Percentiles rank a stretch among this genome's conserved stretches.
phyloP scores from a whole-genome alignment of 2,888 invertebrate genomes.

The Enoplolaimus lenunculus region DNA sequence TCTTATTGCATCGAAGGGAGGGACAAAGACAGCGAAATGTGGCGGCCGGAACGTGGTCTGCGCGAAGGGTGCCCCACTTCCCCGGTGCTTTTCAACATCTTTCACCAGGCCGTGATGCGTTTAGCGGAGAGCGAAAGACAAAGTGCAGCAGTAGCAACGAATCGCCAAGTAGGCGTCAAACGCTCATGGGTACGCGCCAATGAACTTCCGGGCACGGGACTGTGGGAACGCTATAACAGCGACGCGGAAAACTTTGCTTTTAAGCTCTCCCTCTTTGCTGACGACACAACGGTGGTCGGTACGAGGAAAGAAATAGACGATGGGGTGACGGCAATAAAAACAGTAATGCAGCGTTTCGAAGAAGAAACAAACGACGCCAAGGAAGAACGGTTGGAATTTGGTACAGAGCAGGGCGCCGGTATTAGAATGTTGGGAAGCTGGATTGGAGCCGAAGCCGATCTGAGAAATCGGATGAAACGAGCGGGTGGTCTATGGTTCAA shows the following conservation, averaged over 20 bases:
- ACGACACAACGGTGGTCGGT: background rate
- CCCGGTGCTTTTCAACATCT: slow-evolving; percentile 3
- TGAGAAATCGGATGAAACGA: too few species aligned
- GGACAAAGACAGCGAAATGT: background rate
- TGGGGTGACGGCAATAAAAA: background rate
- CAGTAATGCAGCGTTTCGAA: too few species aligned
- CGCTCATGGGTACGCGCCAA: background rate
- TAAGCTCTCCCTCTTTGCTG: background rate
- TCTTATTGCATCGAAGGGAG: background rate
- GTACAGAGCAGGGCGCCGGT: too few species aligned
- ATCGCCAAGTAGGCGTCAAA: background rate
- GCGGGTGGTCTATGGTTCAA: too few species aligned
- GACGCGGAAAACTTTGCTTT: background rate
- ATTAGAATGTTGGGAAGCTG: too few species aligned
- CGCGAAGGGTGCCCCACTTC: background rate
- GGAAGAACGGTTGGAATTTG: too few species aligned
- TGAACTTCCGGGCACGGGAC: background rate
- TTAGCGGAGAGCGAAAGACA: background rate
- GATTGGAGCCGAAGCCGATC: too few species aligned
- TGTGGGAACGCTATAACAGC: background rate
- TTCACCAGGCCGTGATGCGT: background rate
- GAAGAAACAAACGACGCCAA: too few species aligned
- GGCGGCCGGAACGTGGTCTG: background rate
- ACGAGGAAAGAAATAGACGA: background rate
- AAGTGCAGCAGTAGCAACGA: background rate